Conservation (phyloP, 2,888 invertebrate species). For the Alentia gelatinosa region DNA sequence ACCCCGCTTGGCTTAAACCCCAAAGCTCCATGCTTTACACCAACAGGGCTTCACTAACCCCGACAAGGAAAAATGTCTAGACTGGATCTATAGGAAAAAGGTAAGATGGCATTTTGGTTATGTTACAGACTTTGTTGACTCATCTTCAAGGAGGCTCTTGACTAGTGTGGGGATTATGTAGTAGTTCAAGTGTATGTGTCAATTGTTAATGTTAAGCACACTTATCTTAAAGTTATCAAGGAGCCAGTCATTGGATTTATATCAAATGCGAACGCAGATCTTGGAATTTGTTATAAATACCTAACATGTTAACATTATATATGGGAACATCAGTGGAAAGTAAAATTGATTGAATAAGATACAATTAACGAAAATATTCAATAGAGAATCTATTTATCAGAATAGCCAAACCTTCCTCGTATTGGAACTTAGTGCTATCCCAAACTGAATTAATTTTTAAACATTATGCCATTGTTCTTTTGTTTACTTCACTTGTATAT, state of each 20-base stretch:
- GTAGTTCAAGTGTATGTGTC: neutral
- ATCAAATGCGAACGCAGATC: neutral
- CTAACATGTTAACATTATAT: too few relatives aligned
- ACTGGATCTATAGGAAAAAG: slow-evolving; percentile 32
- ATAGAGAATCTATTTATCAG: too few relatives aligned
- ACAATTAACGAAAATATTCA: too few relatives aligned
- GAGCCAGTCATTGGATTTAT: neutral
- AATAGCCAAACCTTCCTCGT: neutral
- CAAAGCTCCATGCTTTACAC: neutral
- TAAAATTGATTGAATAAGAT: too few relatives aligned
- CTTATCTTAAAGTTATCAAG: neutral
- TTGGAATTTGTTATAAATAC: too few relatives aligned
- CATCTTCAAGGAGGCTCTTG: neutral
- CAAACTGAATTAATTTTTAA: too few relatives aligned
- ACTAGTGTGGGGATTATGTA: neutral
- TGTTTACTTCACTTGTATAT: neutral
- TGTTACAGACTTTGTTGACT: too few relatives aligned
- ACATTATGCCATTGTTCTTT: neutral
- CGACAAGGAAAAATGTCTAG: neutral
- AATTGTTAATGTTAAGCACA: neutral
- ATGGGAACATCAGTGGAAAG: too few relatives aligned
- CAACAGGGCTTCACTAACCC: slow-evolving; percentile 17
- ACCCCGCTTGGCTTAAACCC: neutral
- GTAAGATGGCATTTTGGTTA: too few relatives aligned
- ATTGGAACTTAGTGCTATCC: neutral